These are phyloP conservation scores for Bombus confusus DNA, from an alignment of 1,140 invertebrate genomes.

Conservation along the genomic window DNA sequence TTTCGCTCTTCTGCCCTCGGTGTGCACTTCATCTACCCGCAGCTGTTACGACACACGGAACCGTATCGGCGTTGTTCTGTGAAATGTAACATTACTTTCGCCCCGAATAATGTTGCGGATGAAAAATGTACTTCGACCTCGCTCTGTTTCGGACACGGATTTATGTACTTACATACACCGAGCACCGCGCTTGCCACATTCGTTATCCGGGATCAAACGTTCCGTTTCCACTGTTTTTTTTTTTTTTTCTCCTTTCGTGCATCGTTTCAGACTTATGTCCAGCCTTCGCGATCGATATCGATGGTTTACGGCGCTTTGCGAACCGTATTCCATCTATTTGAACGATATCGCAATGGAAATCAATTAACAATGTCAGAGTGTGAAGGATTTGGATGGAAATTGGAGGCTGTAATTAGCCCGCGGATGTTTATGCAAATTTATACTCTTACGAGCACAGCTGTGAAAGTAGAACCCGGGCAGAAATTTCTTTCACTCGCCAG, in stretches of 20 bases:
- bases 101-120: constrained; percentile 32
- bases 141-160: constrained; percentile 33
- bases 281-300: neutral
- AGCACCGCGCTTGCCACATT: constrained; percentile 3
- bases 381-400: too few species aligned
- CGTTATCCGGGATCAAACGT: constrained; percentile 26
- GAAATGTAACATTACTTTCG: constrained; percentile 28
- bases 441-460: too few species aligned
- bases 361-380: neutral
- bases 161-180: constrained; percentile 18
- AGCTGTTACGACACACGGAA: constrained; percentile 18
- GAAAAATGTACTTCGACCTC: constrained; percentile 34
- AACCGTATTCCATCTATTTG: neutral
- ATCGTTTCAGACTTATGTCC: neutral
- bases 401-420: too few species aligned
- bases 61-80: constrained; percentile 17
- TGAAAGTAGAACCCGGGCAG: too few species aligned
- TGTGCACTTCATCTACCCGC: neutral
- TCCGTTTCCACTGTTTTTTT: neutral
- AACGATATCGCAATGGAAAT: neutral
- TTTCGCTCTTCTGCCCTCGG: neutral
- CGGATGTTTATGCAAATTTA: too few species aligned
- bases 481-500: neutral
- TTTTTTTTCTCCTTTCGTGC: neutral
- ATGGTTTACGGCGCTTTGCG: neutral